Evolutionary conservation across 2,888 invertebrate genomes (phyloP).

Genomic region (Andrena fulva): DNA sequence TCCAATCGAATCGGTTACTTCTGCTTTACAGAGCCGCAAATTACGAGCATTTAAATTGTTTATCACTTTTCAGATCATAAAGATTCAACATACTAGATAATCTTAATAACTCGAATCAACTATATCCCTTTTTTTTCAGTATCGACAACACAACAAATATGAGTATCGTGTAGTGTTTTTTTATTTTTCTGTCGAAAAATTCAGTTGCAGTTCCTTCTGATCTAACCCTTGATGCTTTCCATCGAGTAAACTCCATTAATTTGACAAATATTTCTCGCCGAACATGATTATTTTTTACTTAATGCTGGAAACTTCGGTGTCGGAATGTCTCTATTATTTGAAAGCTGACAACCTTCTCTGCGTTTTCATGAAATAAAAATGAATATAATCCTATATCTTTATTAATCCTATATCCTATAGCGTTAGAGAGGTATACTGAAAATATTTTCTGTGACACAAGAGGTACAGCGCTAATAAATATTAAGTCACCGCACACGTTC

Average conservation of each 20-base stretch:
- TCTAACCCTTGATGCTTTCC: no score
- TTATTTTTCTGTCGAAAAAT: no score
- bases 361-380: not conserved
- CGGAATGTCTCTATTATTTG: no score
- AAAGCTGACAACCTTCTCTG: not conserved
- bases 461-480: not conserved
- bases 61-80: not conserved
- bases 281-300: no score
- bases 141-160: constrained; percentile 6
- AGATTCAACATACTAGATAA: not conserved
- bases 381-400: not conserved
- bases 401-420: not conserved
- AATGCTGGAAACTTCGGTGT: no score
- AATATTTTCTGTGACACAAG: not conserved
- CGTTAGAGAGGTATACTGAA: not conserved
- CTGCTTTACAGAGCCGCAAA: constrained; percentile 23
- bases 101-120: not conserved
- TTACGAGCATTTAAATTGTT: not conserved
- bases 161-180: not conserved
- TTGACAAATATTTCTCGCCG: no score
- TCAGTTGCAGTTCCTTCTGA: no score
- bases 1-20: constrained; percentile 73
- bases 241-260: no score
- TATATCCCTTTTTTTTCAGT: not conserved
- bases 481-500: no score